Evolutionary conservation across 1,140 invertebrate genomes (phyloP).

Genomic region (Gyrodactylus bullatarudis): DNA sequence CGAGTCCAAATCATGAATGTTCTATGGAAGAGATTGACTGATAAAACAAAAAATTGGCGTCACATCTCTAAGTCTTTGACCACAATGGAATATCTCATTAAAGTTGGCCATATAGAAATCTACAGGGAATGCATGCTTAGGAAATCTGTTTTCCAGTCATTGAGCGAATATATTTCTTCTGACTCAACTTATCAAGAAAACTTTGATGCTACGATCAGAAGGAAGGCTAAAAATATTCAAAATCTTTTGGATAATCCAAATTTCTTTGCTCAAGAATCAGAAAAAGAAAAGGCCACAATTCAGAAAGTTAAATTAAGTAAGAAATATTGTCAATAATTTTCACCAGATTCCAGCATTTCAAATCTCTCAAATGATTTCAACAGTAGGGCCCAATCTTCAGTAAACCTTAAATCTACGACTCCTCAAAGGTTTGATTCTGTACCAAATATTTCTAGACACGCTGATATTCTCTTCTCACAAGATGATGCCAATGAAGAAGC

Average conservation of each 20-base stretch:
- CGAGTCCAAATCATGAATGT: background rate
- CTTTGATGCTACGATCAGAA: background rate
- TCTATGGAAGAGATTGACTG: background rate
- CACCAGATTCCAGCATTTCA: background rate
- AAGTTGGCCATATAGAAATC: background rate
- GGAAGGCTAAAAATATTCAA: background rate
- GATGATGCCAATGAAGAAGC: too few species aligned
- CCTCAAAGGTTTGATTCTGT: too few species aligned
- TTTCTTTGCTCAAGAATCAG: background rate
- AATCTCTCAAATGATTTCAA: background rate
- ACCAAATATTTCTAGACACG: background rate
- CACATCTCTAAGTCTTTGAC: background rate
- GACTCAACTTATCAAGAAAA: background rate
- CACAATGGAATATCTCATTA: background rate
- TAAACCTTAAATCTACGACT: background rate
- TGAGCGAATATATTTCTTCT: background rate
- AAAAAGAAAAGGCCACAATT: background rate
- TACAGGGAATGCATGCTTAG: background rate
- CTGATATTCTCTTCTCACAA: background rate
- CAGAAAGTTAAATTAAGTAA: background rate
- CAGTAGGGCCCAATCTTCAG: background rate
- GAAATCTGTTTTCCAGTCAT: background rate
- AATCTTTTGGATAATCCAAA: background rate
- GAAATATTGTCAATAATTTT: background rate
- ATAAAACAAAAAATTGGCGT: background rate